Conservation (phyloP, 2,797 vertebrate genomes). For the Antrozous pallidus region DNA sequence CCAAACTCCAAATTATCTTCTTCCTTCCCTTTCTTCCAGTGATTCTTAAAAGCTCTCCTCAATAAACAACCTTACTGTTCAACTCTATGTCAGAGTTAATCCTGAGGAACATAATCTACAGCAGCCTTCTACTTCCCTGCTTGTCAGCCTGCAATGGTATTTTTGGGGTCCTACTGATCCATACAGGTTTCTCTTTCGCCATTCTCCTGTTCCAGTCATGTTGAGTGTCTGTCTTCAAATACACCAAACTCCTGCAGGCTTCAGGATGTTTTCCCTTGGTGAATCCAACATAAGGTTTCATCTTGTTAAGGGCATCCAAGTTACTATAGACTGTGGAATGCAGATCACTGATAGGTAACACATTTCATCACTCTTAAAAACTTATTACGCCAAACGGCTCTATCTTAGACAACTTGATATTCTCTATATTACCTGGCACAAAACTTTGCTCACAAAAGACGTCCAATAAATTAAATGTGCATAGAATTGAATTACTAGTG, state of each 20-base stretch:
- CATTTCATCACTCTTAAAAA: background rate
- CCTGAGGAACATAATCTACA: background rate
- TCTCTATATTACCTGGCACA: background rate
- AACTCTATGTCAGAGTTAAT: background rate
- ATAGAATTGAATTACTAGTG: background rate
- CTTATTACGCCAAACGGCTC: background rate
- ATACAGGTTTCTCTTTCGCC: background rate
- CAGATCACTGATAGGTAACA: background rate
- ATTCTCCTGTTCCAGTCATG: background rate
- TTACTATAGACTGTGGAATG: background rate
- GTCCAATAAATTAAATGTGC: background rate
- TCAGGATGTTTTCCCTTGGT: background rate
- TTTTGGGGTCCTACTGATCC: background rate
- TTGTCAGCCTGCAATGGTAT: background rate
- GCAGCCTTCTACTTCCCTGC: background rate
- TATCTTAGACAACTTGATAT: background rate
- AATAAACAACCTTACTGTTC: background rate
- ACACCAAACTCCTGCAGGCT: background rate
- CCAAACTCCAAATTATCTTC: background rate
- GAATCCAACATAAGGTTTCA: background rate
- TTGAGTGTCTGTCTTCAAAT: background rate
- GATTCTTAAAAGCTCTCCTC: background rate
- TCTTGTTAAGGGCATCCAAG: background rate
- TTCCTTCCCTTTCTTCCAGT: background rate
- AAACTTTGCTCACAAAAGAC: background rate